Percentiles rank a stretch among this genome's conserved stretches.
Evolutionary conservation across 2,888 invertebrate species (phyloP).

Genomic region (Adineta ricciae): DNA sequence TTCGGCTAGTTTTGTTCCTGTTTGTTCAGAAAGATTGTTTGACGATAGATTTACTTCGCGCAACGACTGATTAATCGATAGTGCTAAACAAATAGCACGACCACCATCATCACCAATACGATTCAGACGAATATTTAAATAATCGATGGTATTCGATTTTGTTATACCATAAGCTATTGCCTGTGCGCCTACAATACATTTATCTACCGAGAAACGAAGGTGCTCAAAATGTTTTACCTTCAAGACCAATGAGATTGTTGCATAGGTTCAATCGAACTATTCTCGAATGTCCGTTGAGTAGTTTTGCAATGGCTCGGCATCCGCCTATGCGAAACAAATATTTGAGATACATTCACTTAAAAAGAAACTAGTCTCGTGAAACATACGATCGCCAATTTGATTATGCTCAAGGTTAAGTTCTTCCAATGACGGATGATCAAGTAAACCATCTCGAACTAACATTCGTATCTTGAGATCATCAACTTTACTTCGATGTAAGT

Average conservation of each 20-base stretch:
- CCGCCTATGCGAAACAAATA: constrained; percentile 36
- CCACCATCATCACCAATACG: constrained; percentile 50
- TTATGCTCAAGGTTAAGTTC: constrained; percentile 50
- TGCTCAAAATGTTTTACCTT: constrained; percentile 26
- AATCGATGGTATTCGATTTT: constrained; percentile 44
- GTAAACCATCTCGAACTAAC: constrained; percentile 44
- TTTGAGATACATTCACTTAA: not conserved
- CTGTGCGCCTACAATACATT: constrained; percentile 42
- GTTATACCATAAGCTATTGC: constrained; percentile 49
- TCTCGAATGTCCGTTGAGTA: constrained; percentile 47
- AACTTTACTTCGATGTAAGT: constrained; percentile 37
- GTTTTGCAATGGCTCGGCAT: constrained; percentile 49
- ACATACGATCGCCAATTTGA: constrained; percentile 43
- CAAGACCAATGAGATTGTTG: constrained; percentile 46
- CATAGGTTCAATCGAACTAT: constrained; percentile 42
- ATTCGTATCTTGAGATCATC: constrained; percentile 49
- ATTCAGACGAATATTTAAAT: constrained; percentile 45
- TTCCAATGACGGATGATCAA: constrained; percentile 46
- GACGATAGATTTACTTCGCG: constrained; percentile 45
- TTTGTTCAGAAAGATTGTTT: constrained; percentile 49
- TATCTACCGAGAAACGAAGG: not conserved
- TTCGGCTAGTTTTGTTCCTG: constrained; percentile 45
- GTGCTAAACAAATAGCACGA: constrained; percentile 44
- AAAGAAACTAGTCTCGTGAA: not conserved
- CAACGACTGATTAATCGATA: constrained; percentile 45